phyloP scores from a whole-genome alignment of 1,140 invertebrate species.

The Asbolus verrucosus region DNA sequence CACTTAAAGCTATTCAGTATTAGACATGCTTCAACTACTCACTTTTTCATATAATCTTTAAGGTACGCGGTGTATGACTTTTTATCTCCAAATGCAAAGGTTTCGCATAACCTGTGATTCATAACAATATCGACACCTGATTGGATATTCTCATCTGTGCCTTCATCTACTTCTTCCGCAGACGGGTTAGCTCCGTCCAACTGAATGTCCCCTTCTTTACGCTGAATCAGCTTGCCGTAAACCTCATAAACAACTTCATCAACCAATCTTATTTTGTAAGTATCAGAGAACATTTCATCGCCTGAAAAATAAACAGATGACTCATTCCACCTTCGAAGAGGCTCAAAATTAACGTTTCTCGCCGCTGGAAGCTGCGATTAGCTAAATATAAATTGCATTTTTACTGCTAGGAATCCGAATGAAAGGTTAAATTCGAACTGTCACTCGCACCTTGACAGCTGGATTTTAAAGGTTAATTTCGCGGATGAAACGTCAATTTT shows the following conservation, averaged over 20 bases:
- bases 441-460: constrained; percentile 50
- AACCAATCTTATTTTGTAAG: constrained; percentile 93
- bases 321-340: constrained; percentile 2
- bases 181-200: constrained; percentile 93
- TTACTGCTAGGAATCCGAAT: too few relatives aligned
- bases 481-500: constrained; percentile 15
- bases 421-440: constrained; percentile 3
- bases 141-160: constrained; percentile 79
- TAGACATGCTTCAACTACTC: constrained; percentile 66
- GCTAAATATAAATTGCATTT: too few relatives aligned
- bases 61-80: constrained; percentile 93
- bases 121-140: constrained; percentile 93
- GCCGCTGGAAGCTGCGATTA: neutral
- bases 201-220: constrained; percentile 82
- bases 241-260: constrained; percentile 97
- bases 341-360: too few relatives aligned
- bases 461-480: constrained; percentile 39
- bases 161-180: constrained; percentile 90
- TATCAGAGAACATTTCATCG: constrained; percentile 98
- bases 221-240: constrained; percentile 84
- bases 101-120: constrained; percentile 91
- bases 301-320: constrained; percentile 71
- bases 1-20: constrained; percentile 58
- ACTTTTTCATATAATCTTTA: constrained; percentile 98
- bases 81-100: constrained; percentile 87